These are phyloP conservation scores for Microtus richardsoni DNA, from an alignment of 2,113 vertebrate species.

Conservation along the genomic window DNA sequence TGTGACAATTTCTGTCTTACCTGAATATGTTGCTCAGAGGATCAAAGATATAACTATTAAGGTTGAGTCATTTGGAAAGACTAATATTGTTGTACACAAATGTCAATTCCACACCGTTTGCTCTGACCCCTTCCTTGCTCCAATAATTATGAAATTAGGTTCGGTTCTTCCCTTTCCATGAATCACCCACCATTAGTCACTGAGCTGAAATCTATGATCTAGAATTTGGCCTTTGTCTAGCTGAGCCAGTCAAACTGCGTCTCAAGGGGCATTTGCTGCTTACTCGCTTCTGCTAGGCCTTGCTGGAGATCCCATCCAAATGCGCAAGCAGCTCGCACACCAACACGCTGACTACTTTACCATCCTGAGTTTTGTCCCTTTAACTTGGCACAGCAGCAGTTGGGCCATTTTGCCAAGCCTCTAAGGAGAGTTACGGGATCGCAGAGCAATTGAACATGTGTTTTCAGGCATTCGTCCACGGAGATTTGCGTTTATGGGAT, in stretches of 20 bases:
- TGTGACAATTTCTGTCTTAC: not conserved
- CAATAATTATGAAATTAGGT: slow-evolving; percentile 13
- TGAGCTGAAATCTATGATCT: slow-evolving; percentile 7
- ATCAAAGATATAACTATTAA: not conserved
- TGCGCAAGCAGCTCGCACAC: not conserved
- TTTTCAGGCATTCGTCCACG: not conserved
- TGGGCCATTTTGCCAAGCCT: slow-evolving; percentile 8
- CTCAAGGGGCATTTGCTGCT: not conserved
- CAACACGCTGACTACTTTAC: not conserved
- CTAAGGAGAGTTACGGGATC: not conserved
- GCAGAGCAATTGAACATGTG: not conserved
- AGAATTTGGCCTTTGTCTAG: not conserved
- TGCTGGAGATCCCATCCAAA: not conserved
- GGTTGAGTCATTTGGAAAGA: not conserved
- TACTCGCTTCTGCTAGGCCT: not conserved
- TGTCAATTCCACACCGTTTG: not conserved
- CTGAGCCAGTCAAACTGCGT: not conserved
- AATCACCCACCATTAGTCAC: not conserved
- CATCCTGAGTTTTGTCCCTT: not conserved
- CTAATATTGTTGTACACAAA: not conserved
- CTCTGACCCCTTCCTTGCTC: not conserved
- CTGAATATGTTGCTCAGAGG: not conserved
- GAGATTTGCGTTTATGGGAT: not conserved
- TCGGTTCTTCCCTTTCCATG: slow-evolving; percentile 4
- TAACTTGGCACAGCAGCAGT: not conserved